Conservation (phyloP, 2,888 invertebrate species). For the Hypsopygia costalis region DNA sequence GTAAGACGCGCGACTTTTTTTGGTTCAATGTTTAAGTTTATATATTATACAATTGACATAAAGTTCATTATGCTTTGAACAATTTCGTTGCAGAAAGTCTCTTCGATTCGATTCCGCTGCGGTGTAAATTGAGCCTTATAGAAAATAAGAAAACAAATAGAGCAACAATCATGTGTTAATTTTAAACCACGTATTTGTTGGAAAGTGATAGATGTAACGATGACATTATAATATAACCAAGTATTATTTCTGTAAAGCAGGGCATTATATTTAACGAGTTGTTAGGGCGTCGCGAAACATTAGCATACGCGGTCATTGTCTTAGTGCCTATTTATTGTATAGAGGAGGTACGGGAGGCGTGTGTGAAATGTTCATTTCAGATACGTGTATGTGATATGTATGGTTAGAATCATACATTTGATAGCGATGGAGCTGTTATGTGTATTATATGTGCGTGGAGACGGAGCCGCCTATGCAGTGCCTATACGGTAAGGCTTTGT, state of each 20-base stretch:
- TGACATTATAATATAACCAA: constrained; percentile 14
- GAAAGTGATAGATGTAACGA: constrained; percentile 11
- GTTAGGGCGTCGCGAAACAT: constrained; percentile 28
- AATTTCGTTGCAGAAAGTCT: no score
- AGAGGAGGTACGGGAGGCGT: constrained; percentile 18
- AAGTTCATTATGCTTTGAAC: no score
- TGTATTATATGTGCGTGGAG: constrained; percentile 1
- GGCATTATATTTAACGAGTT: constrained; percentile 31
- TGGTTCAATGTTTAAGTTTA: no score
- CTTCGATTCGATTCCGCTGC: no score
- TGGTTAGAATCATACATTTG: constrained; percentile 27
- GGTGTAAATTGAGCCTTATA: no score
- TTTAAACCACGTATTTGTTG: not conserved
- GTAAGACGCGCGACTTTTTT: no score
- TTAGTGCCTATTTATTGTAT: constrained; percentile 48
- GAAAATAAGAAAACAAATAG: no score
- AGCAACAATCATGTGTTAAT: no score
- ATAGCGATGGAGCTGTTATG: constrained; percentile 4
- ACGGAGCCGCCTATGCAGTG: constrained; percentile 5
- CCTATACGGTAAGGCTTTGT: constrained; percentile 6
- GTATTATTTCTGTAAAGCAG: constrained; percentile 30
- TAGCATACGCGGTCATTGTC: constrained; percentile 28
- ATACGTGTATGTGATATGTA: constrained; percentile 36
- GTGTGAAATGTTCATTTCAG: constrained; percentile 1
- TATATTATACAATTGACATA: no score